A percentile compares a stretch with the other conserved stretches of the same genome.
Evolutionary conservation across 2,113 vertebrate species (phyloP).

Genomic region (Vidua chalybeata): DNA sequence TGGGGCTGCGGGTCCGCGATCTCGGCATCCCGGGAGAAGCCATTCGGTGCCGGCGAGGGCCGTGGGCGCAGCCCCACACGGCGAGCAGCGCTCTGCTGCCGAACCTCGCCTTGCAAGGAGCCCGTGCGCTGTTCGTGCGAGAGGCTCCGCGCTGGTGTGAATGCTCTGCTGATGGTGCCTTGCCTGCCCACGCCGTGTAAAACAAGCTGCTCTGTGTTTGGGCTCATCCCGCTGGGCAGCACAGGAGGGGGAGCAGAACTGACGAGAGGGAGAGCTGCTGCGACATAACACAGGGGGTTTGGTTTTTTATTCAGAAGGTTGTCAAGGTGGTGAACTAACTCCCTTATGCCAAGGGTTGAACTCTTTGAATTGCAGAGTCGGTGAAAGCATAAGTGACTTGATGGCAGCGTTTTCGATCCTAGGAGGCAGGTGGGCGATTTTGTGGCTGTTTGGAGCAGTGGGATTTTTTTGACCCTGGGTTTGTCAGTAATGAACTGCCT

Average conservation of each 20-base stretch:
- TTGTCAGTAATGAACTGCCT: background rate
- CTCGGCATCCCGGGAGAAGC: background rate
- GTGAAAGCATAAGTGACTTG: background rate
- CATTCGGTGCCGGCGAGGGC: background rate
- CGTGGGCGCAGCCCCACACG: background rate
- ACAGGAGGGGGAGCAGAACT: background rate
- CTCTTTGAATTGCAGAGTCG: background rate
- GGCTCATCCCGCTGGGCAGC: background rate
- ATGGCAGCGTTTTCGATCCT: background rate
- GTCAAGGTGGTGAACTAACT: background rate
- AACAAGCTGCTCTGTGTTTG: background rate
- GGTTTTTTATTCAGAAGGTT: background rate
- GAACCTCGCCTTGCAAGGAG: background rate
- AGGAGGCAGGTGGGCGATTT: background rate
- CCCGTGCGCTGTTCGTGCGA: accelerated
- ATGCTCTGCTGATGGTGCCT: background rate
- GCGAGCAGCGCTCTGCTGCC: background rate
- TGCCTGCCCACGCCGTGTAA: background rate
- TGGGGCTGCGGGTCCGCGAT: background rate
- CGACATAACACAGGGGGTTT: background rate
- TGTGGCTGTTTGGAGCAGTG: background rate
- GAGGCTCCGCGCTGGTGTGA: background rate
- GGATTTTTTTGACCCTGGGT: background rate
- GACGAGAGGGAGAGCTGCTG: background rate
- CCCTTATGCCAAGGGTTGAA: background rate